phyloP scores from a whole-genome alignment of 2,888 invertebrate species.

The Agrotis ipsilon region DNA sequence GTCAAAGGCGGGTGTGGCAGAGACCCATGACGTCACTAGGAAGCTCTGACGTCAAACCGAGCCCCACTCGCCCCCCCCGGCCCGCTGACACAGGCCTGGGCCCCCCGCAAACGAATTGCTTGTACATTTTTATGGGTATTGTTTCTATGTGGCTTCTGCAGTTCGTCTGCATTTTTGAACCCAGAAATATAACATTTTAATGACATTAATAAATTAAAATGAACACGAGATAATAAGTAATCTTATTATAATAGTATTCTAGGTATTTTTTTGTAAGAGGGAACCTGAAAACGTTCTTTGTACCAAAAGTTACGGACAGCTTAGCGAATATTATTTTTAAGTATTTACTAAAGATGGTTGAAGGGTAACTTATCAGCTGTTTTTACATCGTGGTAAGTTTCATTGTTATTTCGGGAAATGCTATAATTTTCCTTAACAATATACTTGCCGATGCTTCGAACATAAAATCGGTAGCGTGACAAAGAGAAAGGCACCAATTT shows the following conservation, averaged over 20 bases:
- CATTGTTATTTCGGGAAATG: neutral
- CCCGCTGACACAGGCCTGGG: slow-evolving; percentile 65
- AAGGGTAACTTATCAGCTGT: neutral
- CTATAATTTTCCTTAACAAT: neutral
- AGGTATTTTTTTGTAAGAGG: no score
- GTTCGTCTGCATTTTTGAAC: slow-evolving; percentile 45
- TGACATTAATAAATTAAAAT: neutral
- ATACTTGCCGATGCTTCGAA: no score
- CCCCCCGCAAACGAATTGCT: slow-evolving; percentile 78
- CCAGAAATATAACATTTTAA: slow-evolving; percentile 15
- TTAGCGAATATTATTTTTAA: no score
- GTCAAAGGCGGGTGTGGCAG: slow-evolving; percentile 89
- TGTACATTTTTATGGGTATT: slow-evolving; percentile 82
- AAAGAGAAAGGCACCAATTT: neutral
- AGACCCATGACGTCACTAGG: slow-evolving; percentile 88
- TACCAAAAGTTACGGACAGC: no score
- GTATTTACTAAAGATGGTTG: neutral
- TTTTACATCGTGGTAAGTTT: neutral
- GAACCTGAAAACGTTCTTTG: neutral
- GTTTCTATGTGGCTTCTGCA: slow-evolving; percentile 77
- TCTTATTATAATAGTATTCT: no score
- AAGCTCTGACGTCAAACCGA: slow-evolving; percentile 88
- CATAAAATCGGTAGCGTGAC: neutral
- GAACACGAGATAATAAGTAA: neutral
- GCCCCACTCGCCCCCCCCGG: slow-evolving; percentile 70